A percentile compares a stretch with the other conserved stretches of the same genome.
Conservation (phyloP, 2,797 vertebrate species). For the Kryptopterus vitreolus region DNA sequence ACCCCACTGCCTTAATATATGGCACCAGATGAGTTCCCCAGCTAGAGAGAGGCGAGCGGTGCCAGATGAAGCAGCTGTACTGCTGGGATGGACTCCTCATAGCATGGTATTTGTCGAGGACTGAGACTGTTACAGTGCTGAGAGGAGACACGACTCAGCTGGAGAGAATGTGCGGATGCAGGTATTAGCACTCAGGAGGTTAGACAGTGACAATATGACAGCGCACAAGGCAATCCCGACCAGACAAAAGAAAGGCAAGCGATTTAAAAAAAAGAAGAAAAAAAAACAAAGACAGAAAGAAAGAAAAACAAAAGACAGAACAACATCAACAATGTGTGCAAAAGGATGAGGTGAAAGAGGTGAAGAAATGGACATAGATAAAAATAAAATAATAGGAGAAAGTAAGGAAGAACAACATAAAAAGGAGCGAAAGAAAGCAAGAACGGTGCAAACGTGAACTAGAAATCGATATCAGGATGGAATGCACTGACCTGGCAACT, state of each 20-base stretch:
- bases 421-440: background rate
- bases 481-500: background rate
- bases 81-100: constrained; percentile 60
- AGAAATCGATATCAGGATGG: background rate
- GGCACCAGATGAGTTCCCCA: constrained; percentile 59
- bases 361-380: background rate
- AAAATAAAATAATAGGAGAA: background rate
- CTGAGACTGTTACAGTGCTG: constrained; percentile 63
- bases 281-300: background rate
- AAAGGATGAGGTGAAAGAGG: background rate
- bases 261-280: background rate
- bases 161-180: constrained; percentile 51
- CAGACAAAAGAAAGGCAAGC: constrained; percentile 21
- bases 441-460: background rate
- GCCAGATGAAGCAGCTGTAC: constrained; percentile 66
- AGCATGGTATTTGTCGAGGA: constrained; percentile 67
- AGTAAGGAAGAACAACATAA: background rate
- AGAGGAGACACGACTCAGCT: constrained; percentile 60
- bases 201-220: constrained; percentile 53
- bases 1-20: constrained; percentile 27
- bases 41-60: constrained; percentile 60
- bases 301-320: background rate
- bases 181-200: constrained; percentile 54
- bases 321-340: background rate
- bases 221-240: constrained; percentile 32